These are phyloP conservation scores for Lasioglossum malachurum DNA, from an alignment of 2,888 invertebrate genomes.

Conservation along the genomic window DNA sequence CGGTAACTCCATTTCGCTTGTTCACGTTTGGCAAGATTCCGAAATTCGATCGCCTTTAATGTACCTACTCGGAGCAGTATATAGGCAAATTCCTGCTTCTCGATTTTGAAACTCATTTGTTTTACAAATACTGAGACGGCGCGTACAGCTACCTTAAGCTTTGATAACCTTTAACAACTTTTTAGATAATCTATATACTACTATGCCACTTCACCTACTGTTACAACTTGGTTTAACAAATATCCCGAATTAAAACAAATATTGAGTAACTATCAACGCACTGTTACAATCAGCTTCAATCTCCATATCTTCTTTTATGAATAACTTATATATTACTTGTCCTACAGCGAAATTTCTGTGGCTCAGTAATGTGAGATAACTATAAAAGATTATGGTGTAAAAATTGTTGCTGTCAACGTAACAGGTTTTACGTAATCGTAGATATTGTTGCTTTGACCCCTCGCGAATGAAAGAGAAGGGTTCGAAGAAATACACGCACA, in stretches of 20 bases:
- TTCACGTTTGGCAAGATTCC: conserved; percentile 28
- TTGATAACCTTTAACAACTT: not conserved
- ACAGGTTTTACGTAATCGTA: not conserved
- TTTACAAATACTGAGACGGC: not conserved
- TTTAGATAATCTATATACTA: not conserved
- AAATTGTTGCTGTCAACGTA: not conserved
- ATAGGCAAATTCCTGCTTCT: not conserved
- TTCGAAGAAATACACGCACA: not conserved
- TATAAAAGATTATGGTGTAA: not conserved
- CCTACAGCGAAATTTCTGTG: not conserved
- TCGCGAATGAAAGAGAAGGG: not conserved
- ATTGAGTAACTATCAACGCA: not conserved
- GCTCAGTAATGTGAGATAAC: not conserved
- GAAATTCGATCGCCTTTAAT: conserved; percentile 22
- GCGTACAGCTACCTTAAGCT: not conserved
- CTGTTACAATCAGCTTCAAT: not conserved
- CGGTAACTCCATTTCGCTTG: conserved; percentile 1
- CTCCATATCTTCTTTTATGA: not conserved
- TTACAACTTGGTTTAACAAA: not conserved
- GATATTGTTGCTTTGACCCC: not conserved
- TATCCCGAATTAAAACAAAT: not conserved
- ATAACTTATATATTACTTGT: not conserved
- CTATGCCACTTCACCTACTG: not conserved
- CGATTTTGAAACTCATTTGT: not conserved
- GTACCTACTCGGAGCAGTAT: not conserved